Conservation (phyloP, 2,113 vertebrate genomes). For the Alethe diademata region DNA sequence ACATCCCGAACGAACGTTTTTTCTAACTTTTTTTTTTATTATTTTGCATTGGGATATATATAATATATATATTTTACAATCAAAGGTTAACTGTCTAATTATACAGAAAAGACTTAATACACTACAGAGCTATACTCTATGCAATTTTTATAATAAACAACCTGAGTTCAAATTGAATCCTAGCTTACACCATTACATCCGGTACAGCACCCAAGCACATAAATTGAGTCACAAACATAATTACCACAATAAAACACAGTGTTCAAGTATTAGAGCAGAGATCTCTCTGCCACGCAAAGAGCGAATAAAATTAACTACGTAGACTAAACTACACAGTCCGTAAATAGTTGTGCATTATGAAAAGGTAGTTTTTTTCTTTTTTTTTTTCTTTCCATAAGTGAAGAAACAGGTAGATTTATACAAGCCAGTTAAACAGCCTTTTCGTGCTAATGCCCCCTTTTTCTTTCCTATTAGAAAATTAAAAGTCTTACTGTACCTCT, state of each 20-base stretch:
- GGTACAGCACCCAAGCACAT: constrained; percentile 81
- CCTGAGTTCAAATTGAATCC: constrained; percentile 86
- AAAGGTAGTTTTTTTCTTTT: constrained; percentile 84
- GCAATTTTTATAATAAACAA: constrained; percentile 79
- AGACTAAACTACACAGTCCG: constrained; percentile 78
- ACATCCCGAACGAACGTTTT: constrained; percentile 9
- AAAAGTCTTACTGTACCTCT: constrained; percentile 76
- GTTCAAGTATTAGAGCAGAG: constrained; percentile 82
- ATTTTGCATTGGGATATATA: constrained; percentile 44
- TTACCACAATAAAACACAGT: constrained; percentile 84
- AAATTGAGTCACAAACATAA: constrained; percentile 90
- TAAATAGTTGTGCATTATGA: constrained; percentile 89
- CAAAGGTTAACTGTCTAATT: constrained; percentile 75
- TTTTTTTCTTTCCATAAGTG: constrained; percentile 58
- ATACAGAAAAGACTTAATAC: constrained; percentile 72
- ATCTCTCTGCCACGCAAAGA: constrained; percentile 74
- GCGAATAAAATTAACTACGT: constrained; percentile 84
- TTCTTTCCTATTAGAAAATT: constrained; percentile 66
- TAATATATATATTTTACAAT: constrained; percentile 71
- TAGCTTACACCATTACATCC: constrained; percentile 82
- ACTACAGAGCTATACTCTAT: constrained; percentile 81
- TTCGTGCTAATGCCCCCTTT: constrained; percentile 70
- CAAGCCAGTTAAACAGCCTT: constrained; percentile 71
- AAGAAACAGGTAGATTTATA: constrained; percentile 83
- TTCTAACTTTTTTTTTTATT: neutral